phyloP scores from a whole-genome alignment of 2,888 invertebrate genomes.

The Oxycera nigricornis region DNA sequence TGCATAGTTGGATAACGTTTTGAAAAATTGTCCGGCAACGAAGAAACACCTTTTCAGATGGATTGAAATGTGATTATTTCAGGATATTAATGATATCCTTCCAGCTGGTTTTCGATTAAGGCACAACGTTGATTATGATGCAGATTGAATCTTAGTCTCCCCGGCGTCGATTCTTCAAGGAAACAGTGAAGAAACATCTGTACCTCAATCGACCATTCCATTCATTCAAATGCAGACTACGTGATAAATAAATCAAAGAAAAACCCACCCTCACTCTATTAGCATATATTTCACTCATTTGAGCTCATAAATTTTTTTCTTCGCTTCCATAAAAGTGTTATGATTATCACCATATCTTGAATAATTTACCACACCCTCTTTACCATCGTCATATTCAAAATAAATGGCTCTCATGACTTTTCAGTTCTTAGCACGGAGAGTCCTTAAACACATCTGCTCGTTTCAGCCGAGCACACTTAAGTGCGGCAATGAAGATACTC shows the following conservation, averaged over 20 bases:
- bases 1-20: neutral
- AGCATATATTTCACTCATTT: neutral
- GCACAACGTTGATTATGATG: too few relatives aligned
- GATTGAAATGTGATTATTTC: too few relatives aligned
- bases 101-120: too few relatives aligned
- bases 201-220: too few relatives aligned
- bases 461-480: neutral
- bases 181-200: too few relatives aligned
- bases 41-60: neutral
- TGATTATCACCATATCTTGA: slow-evolving; percentile 34
- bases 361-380: slow-evolving; percentile 37
- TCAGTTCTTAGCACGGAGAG: neutral
- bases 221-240: too few relatives aligned
- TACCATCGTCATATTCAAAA: slow-evolving; percentile 31
- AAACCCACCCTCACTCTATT: neutral
- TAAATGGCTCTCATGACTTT: slow-evolving; percentile 26
- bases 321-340: slow-evolving; percentile 32
- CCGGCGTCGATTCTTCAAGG: too few relatives aligned
- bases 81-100: too few relatives aligned
- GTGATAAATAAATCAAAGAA: too few relatives aligned
- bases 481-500: neutral
- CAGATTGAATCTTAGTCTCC: too few relatives aligned
- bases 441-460: neutral
- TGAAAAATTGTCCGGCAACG: neutral
- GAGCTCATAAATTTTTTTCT: neutral